Percentiles rank a stretch among this genome's conserved stretches.
Conservation (phyloP, 1,140 invertebrate species). For the Chymomyza costata region DNA sequence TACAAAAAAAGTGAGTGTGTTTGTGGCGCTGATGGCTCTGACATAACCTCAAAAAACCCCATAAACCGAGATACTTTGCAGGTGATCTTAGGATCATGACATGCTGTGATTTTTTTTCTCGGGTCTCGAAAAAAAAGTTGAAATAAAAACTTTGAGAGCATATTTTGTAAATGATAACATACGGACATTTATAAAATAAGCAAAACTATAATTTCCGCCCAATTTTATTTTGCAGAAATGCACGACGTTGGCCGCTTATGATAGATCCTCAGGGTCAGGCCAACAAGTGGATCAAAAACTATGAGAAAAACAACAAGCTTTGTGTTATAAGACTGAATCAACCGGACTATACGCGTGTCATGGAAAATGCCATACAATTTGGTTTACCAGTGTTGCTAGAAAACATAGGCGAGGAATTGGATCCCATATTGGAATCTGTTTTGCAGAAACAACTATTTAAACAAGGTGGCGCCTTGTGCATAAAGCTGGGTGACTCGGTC, state of each 20-base stretch:
- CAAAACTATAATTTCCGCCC: too few species aligned
- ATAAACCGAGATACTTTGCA: too few species aligned
- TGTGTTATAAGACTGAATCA: constrained; percentile 88
- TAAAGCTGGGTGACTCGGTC: constrained; percentile 89
- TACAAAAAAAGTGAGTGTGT: too few species aligned
- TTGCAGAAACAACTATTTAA: constrained; percentile 92
- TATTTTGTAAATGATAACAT: too few species aligned
- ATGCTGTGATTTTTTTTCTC: too few species aligned
- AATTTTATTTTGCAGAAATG: constrained; percentile 78
- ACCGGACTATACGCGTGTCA: constrained; percentile 87
- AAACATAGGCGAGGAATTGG: constrained; percentile 91
- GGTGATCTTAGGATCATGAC: too few species aligned
- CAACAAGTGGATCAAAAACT: constrained; percentile 96
- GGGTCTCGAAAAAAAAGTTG: too few species aligned
- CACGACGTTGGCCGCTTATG: constrained; percentile 92
- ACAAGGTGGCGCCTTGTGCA: constrained; percentile 86
- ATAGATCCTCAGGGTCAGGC: constrained; percentile 97
- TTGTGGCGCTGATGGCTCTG: too few species aligned
- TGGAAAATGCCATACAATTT: constrained; percentile 96
- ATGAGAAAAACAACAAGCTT: constrained; percentile 91
- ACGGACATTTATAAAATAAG: too few species aligned
- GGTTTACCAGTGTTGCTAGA: constrained; percentile 91
- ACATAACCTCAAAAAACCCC: too few species aligned
- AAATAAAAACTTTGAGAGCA: too few species aligned
- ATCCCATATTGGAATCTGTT: constrained; percentile 91